These are phyloP conservation scores for Oreamnos americanus DNA, from an alignment of 2,113 vertebrate genomes.

Conservation along the genomic window DNA sequence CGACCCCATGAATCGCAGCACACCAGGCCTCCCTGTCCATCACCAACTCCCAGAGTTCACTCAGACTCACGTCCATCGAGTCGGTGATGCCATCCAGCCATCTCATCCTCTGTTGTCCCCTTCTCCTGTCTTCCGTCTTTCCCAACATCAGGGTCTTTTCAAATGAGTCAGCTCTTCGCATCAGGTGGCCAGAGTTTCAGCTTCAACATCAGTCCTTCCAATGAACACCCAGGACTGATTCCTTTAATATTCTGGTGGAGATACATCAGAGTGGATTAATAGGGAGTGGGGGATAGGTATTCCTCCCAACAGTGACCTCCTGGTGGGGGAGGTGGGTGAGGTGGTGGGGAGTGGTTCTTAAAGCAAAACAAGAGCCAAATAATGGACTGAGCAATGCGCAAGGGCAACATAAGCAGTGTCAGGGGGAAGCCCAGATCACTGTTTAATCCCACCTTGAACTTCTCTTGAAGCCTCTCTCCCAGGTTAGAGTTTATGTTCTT, in stretches of 20 bases:
- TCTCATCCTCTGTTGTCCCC: background rate
- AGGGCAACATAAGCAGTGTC: background rate
- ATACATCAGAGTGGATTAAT: background rate
- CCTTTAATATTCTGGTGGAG: background rate
- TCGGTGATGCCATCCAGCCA: background rate
- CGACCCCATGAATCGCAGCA: accelerated
- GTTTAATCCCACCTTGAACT: background rate
- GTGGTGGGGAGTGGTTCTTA: background rate
- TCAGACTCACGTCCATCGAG: background rate
- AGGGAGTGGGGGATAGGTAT: background rate
- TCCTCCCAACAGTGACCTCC: background rate
- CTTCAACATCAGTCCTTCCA: background rate
- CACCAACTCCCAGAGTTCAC: background rate
- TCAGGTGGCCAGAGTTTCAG: background rate
- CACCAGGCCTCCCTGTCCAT: background rate
- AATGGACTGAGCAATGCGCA: background rate
- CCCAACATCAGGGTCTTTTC: background rate
- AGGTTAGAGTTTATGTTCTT: background rate
- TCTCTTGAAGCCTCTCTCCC: background rate
- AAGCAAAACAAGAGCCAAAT: background rate
- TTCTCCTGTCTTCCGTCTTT: background rate
- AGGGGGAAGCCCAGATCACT: background rate
- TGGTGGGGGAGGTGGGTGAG: background rate
- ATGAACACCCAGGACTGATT: background rate
- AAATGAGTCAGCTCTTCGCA: background rate